Evolutionary conservation across 1,140 invertebrate species (phyloP), one percentile per base, ranked within the genome.

Genomic region (Augochlora pura): DNA sequence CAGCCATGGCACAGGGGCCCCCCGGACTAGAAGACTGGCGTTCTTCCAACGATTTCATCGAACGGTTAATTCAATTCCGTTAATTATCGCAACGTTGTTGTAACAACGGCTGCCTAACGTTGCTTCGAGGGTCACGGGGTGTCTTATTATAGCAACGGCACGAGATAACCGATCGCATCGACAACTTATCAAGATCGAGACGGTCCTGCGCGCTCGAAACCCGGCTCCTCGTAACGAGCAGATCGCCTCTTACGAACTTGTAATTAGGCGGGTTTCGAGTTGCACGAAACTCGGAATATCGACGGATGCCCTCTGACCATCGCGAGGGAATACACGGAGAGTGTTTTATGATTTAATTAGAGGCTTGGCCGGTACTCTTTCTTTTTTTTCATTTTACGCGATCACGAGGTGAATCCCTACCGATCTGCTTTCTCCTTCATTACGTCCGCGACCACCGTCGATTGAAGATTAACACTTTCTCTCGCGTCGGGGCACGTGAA

Each of bases 381-480:
- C n/a, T n/a, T n/a, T n/a, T n/a, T n/a, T 63, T 32, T 63, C 32
- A 12, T 1, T 42, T 8, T 8, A 42, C 38, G 7, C 9, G 25
- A 21, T 18, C 10, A n/a, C 49, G 16, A 21, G 49, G 49, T 52
- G 46, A 27, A 66, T 39, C 62, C 21, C 39, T 39, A n/a, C 54
- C 62, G 9, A 42, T 39, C 46, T 74, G 62, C 72, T 74, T 74
- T 74, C 72, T 39, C 72, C 46, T 66, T 66, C 62, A 12, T 74
- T 54, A 23, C n/a, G n/a, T 39, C 46, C 10, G 27, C 46, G 9
- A 12, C 21, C 25, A 39, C 1, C 16, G 46, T 39, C 21, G 46
- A 65, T 25, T 54, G 32, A 39, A 49, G 63, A 73, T 73, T 73
- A 63, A 46, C 39, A 64, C 71, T 73, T 73, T 73, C 71, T 2